A percentile compares a stretch with the other conserved stretches of the same genome.
These are phyloP conservation scores for Ophion slaviceki DNA, from an alignment of 2,888 invertebrate genomes.

Conservation along the genomic window DNA sequence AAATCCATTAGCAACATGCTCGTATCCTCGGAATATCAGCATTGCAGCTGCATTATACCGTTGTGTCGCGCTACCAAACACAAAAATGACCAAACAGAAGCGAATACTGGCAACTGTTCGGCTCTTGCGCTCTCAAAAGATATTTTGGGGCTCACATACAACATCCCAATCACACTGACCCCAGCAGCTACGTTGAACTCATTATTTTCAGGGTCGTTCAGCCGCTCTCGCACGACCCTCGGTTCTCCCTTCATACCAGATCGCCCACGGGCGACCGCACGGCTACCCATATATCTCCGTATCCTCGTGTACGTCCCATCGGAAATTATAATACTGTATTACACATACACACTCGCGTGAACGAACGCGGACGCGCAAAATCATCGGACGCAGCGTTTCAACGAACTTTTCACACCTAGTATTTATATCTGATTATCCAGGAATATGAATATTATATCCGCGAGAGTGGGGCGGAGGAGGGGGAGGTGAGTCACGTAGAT, in stretches of 20 bases:
- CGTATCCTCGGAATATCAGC: neutral
- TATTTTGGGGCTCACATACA: neutral
- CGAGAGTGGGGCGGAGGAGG: neutral
- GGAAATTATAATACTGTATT: conserved; percentile 22
- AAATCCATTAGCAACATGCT: neutral
- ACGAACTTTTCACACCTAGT: conserved; percentile 35
- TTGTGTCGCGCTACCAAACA: neutral
- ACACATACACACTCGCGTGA: neutral
- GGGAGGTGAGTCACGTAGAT: neutral
- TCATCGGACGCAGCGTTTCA: neutral
- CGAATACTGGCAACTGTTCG: neutral
- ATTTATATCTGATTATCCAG: conserved; percentile 37
- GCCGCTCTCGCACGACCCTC: neutral
- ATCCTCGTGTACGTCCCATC: neutral
- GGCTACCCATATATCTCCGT: neutral
- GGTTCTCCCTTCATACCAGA: conserved; percentile 11
- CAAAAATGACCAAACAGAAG: neutral
- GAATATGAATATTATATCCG: conserved; percentile 30
- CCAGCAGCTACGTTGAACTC: conserved; percentile 10
- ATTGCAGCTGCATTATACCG: neutral
- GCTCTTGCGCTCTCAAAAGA: neutral
- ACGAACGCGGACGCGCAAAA: neutral
- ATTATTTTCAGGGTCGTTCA: conserved; percentile 4
- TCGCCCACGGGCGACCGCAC: neutral
- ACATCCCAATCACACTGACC: neutral